Conservation (phyloP, 2,113 vertebrate genomes). For the Oenanthe oenanthe region DNA sequence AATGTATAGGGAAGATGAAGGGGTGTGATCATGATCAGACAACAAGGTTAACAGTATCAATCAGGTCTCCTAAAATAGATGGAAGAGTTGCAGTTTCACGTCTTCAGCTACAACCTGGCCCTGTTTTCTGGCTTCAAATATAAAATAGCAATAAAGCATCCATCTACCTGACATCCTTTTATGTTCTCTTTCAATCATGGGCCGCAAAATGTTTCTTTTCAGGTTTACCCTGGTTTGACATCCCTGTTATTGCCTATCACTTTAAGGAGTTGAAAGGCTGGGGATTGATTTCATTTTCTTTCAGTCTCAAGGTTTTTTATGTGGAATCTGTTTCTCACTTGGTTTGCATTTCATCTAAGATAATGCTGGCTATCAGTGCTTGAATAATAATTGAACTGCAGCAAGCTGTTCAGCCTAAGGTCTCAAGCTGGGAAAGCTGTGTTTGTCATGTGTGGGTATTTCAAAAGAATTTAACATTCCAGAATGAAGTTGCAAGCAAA, state of each 20-base stretch:
- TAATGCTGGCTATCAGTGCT: constrained; percentile 34
- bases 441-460: not conserved
- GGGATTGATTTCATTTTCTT: constrained; percentile 68
- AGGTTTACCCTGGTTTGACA: constrained; percentile 66
- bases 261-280: constrained; percentile 63
- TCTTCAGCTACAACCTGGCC: constrained; percentile 61
- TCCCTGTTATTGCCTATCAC: constrained; percentile 66
- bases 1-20: constrained; percentile 22
- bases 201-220: constrained; percentile 45
- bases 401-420: constrained; percentile 43
- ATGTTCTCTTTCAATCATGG: constrained; percentile 71
- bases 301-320: constrained; percentile 27
- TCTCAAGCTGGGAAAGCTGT: constrained; percentile 45
- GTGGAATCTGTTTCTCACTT: constrained; percentile 54
- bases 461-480: not conserved
- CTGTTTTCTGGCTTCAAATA: constrained; percentile 74
- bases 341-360: constrained; percentile 58
- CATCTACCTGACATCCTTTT: constrained; percentile 73
- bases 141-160: constrained; percentile 73
- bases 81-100: constrained; percentile 69
- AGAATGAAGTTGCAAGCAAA: not conserved
- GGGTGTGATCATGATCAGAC: constrained; percentile 21
- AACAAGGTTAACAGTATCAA: constrained; percentile 54
- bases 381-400: constrained; percentile 62
- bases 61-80: constrained; percentile 66